Percentiles rank a stretch among this genome's conserved stretches.
These are phyloP conservation scores for Cyrtonyx montezumae DNA, from an alignment of 2,113 vertebrate species.

Conservation along the genomic window DNA sequence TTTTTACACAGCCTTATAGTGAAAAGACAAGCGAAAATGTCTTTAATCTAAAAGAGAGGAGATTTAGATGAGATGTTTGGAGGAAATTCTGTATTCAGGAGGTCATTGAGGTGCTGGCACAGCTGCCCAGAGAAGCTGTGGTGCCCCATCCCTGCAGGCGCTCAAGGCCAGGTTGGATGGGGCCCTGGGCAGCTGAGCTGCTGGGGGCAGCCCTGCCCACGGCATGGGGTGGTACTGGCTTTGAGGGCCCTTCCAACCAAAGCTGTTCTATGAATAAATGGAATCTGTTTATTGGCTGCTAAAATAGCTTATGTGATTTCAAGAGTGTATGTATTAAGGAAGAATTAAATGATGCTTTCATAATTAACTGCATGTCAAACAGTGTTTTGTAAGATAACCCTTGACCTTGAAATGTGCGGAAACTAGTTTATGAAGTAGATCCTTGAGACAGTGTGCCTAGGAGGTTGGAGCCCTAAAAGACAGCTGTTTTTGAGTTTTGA, in stretches of 20 bases:
- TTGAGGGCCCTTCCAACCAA: too few relatives aligned
- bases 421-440: background rate
- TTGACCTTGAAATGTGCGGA: background rate
- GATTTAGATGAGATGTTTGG: background rate
- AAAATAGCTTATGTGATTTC: background rate
- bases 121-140: background rate
- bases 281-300: background rate
- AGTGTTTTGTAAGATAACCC: background rate
- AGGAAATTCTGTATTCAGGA: background rate
- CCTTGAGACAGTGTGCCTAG: rapidly evolving
- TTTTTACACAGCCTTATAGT: background rate
- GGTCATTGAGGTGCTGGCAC: background rate
- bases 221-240: too few relatives aligned
- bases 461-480: background rate
- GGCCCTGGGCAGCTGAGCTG: background rate
- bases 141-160: background rate
- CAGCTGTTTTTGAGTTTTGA: constrained; percentile 14
- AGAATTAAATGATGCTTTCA: background rate
- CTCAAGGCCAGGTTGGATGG: background rate
- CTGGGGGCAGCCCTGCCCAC: background rate
- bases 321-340: background rate
- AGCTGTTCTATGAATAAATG: background rate
- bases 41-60: background rate
- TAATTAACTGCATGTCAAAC: background rate
- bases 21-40: background rate